Evolutionary conservation across 2,797 vertebrate species (phyloP), one percentile per base, ranked within the genome.

Genomic region (Falco columbarius): DNA sequence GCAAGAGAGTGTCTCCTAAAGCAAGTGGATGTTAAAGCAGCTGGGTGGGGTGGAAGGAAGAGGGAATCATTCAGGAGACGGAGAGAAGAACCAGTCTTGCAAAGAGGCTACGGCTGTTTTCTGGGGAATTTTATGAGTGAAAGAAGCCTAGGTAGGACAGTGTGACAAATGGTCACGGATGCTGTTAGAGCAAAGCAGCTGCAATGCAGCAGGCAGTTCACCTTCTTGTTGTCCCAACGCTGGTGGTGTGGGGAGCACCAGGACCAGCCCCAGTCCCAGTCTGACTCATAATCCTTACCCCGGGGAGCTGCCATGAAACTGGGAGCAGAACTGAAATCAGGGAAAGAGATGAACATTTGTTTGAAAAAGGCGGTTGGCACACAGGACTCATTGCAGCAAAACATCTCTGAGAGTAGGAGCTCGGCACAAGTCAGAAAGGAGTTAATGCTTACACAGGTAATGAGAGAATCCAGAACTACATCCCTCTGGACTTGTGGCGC

Each of bases 91-190:
- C 9, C 15, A 18, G 30, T 26, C 30, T 56, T 52, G 42, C 47
- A 47, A 74, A 58, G 10, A 65, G 29, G 21, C 24, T 38, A 9
- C 5, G n/a, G 56, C 24, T 42, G 19, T 72, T 77, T 89, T 34
- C 55, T n/a, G 10, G 10, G 14, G 13, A 67, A 40, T 56, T 42
- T 55, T 26, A 7, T 20, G 30, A 47, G 18, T n/a, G 24, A 34
- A 36, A 40, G 49, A 58, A 62, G 24, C 21, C 55, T 29, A 44
- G n/a, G 34, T 10, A 52, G 36, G 49, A 58, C 72, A 82, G 49
- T 6, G 5, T 10, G 55, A 46, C 49, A 81, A 72, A 40, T 0
- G 5, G 27, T 38, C 3, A 0, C 0, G 0, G 17, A 18, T 30
- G n/a, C 66, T 70, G 56, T 52, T 49, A 12, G 34, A 65, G 55